These are phyloP conservation scores for Choristoneura fumiferana DNA, from an alignment of 1,140 invertebrate genomes.

Conservation along the genomic window DNA sequence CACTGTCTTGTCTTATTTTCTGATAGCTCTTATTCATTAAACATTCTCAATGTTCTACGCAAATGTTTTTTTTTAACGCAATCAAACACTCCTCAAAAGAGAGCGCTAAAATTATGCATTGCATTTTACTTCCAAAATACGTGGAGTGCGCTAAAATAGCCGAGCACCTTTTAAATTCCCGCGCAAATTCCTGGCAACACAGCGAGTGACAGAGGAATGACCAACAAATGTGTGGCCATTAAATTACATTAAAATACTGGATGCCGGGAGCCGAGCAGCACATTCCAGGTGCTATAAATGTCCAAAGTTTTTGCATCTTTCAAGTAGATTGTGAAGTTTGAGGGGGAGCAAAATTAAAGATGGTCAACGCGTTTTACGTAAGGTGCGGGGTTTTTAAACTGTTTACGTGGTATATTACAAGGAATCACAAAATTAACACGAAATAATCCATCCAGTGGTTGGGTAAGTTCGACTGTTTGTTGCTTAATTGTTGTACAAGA, in stretches of 20 bases:
- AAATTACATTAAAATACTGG: constrained; percentile 14
- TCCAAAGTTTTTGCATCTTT: constrained; percentile 15
- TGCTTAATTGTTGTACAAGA: too few species aligned
- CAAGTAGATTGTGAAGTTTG: constrained; percentile 13
- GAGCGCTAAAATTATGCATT: constrained; percentile 4
- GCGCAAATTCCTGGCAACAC: constrained; percentile 10
- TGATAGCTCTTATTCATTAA: too few species aligned
- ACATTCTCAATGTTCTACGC: too few species aligned
- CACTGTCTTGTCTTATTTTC: too few species aligned
- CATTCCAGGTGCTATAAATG: constrained; percentile 6
- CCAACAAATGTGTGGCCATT: constrained; percentile 11
- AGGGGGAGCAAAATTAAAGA: constrained; percentile 6
- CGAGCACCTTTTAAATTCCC: constrained; percentile 12
- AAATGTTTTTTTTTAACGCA: too few species aligned
- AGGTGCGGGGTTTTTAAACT: too few species aligned
- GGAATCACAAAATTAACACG: too few species aligned
- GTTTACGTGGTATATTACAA: too few species aligned
- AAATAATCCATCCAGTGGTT: too few species aligned
- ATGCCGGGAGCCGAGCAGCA: background rate
- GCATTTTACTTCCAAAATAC: constrained; percentile 14
- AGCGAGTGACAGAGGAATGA: constrained; percentile 16
- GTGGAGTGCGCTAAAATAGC: background rate
- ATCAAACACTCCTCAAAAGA: too few species aligned
- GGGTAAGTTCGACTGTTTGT: too few species aligned
- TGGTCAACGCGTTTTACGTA: background rate